Conservation (phyloP, 2,888 invertebrate genomes). For the Hirtodrosophila histrioides region DNA sequence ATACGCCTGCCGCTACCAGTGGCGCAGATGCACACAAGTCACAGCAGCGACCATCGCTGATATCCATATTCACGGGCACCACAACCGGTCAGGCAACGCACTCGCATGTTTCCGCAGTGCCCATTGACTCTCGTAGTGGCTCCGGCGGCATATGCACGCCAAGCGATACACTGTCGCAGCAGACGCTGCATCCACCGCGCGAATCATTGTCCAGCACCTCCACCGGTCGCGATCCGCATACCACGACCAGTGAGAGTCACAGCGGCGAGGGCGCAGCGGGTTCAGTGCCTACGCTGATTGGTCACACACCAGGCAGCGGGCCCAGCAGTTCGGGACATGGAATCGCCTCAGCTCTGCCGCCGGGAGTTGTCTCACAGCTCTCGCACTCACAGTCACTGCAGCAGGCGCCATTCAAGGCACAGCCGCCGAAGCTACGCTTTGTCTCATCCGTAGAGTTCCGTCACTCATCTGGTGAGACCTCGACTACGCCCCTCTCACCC, state of each 20-base stretch:
- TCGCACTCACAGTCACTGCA: conserved; percentile 84
- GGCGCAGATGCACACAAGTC: conserved; percentile 85
- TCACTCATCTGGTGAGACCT: conserved; percentile 92
- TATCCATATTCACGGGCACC: conserved; percentile 88
- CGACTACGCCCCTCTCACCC: conserved; percentile 90
- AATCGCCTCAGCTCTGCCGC: conserved; percentile 73
- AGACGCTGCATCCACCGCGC: conserved; percentile 84
- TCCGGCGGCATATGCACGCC: conserved; percentile 84
- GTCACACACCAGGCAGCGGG: conserved; percentile 54
- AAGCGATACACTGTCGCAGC: conserved; percentile 84
- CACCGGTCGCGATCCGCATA: conserved; percentile 85
- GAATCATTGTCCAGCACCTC: conserved; percentile 88
- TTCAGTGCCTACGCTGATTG: conserved; percentile 79
- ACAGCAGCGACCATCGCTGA: conserved; percentile 88
- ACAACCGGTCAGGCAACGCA: conserved; percentile 84
- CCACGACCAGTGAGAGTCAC: conserved; percentile 83
- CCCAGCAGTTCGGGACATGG: conserved; percentile 69
- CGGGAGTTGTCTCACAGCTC: conserved; percentile 84
- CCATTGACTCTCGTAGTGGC: conserved; percentile 84
- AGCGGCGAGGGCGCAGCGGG: conserved; percentile 81
- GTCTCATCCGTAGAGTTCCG: conserved; percentile 93
- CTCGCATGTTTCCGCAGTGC: conserved; percentile 83
- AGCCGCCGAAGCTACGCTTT: conserved; percentile 90
- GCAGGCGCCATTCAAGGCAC: conserved; percentile 83
- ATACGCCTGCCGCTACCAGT: conserved; percentile 83